These are phyloP conservation scores for Amphipoea oculea DNA, from an alignment of 2,888 invertebrate genomes.

Conservation along the genomic window DNA sequence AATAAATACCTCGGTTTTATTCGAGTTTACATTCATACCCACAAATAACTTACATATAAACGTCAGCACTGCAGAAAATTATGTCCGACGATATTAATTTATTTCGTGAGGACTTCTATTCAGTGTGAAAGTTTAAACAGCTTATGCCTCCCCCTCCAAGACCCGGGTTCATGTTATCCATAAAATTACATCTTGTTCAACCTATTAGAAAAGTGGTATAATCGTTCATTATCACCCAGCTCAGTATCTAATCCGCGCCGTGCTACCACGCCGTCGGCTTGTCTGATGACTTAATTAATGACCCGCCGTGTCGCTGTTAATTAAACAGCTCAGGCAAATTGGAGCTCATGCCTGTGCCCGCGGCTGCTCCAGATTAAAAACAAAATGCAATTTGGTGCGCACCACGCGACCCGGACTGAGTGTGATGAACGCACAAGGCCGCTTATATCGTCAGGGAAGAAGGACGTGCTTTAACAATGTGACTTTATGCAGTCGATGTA, in stretches of 20 bases:
- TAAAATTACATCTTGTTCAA: conserved; percentile 58
- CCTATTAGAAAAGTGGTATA: conserved; percentile 72
- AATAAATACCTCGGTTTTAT: conserved; percentile 31
- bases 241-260: conserved; percentile 81
- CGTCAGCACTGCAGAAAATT: background rate
- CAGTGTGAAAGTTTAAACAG: conserved; percentile 18
- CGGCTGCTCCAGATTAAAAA: conserved; percentile 85
- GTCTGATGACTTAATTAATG: conserved; percentile 90
- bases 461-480: conserved; percentile 17
- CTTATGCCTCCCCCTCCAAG: background rate
- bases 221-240: conserved; percentile 83
- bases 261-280: conserved; percentile 80
- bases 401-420: conserved; percentile 72
- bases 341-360: conserved; percentile 81
- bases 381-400: conserved; percentile 85
- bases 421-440: conserved; percentile 71
- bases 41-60: conserved; percentile 21
- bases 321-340: conserved; percentile 89
- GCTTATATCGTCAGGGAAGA: conserved; percentile 34
- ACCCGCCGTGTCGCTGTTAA: conserved; percentile 87
- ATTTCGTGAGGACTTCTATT: background rate
- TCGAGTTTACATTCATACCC: conserved; percentile 14
- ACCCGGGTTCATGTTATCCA: conserved; percentile 43
- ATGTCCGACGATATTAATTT: conserved; percentile 14
- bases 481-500: background rate